Base-by-base conservation (phyloP, 2,113 vertebrate genomes). In the Bos javanicus region DNA sequence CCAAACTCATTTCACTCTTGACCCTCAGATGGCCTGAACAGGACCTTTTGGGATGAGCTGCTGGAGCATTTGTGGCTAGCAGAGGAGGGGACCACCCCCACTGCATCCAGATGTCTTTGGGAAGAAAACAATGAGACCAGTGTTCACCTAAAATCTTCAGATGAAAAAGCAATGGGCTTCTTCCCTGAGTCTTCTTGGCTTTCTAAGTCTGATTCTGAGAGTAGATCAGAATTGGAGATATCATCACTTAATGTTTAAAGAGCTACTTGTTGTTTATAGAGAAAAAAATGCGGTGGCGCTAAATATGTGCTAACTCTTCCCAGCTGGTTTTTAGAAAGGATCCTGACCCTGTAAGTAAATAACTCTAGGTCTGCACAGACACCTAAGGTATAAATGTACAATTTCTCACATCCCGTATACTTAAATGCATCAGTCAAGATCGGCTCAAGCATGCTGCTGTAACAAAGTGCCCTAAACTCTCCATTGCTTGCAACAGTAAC, bases 1-100 rank as follows among this genome's bases (percentile, higher is more conserved):
- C 84, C 91, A 57, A 98, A 98, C 96, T 98, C 52, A 0, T 97
- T 98, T 96, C 97, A 93, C 90, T 98, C 97, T 97, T 98, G 98
- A 96, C 98, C 98, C 80, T 48, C 16, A 84, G 50, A 96, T 94
- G 92, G 95, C 90, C 94, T 96, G 95, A 97, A 96, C 94, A 50
- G 1, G 85, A 96, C 96, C 89, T 98, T 94, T 56, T 57, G 94
- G 94, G 87, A 86, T 94, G 91, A 85, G 62, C n/a, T 57, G 39
- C 46, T 76, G 54, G 87, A 95, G 81, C n/a, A 91, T 93, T 92
- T 43, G 39, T 54, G 2, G 36, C 30, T 15, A 13, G 13, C 2
- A 17, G 10, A 21, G 33, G 57, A 39, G 33, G 23, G 17, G 52
- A 15, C 80, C 88, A 96, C 89, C 86, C 84, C 85, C 60, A 74